A percentile compares a stretch with the other conserved stretches of the same genome.
Evolutionary conservation across 2,797 vertebrate species (phyloP).

Genomic region (Neoniphon sammara): DNA sequence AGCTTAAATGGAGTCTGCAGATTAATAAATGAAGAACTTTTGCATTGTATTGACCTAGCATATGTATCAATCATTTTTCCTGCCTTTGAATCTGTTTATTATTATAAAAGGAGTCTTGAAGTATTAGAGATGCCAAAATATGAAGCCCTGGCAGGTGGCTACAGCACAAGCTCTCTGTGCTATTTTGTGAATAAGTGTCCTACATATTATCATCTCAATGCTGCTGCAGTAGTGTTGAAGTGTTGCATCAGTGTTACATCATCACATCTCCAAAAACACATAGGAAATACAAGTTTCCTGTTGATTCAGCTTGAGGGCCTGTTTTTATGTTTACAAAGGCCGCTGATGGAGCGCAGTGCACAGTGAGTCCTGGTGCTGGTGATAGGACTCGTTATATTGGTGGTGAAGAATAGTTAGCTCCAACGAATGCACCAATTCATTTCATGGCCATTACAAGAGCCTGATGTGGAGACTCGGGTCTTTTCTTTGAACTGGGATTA

Average conservation of each 20-base stretch:
- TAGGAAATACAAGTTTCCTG: constrained; percentile 10
- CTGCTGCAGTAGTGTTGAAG: constrained; percentile 3
- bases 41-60: too few species aligned
- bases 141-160: constrained; percentile 6
- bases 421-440: constrained; percentile 54
- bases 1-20: background rate
- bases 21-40: too few species aligned
- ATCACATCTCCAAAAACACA: constrained; percentile 28
- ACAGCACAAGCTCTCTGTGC: too few species aligned
- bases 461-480: constrained; percentile 47
- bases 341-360: background rate
- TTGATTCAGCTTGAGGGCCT: constrained; percentile 16
- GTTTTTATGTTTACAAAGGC: constrained; percentile 16
- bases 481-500: constrained; percentile 76
- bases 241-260: constrained; percentile 14
- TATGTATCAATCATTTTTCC: too few species aligned
- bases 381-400: constrained; percentile 10
- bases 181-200: too few species aligned
- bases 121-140: constrained; percentile 3
- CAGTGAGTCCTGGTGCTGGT: constrained; percentile 6
- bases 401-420: constrained; percentile 19
- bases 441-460: constrained; percentile 69
- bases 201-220: constrained; percentile 22
- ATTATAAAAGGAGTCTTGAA: background rate
- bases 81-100: too few species aligned